phyloP scores from a whole-genome alignment of 23 tunicate genomes.

The Trididemnum clinides region DNA sequence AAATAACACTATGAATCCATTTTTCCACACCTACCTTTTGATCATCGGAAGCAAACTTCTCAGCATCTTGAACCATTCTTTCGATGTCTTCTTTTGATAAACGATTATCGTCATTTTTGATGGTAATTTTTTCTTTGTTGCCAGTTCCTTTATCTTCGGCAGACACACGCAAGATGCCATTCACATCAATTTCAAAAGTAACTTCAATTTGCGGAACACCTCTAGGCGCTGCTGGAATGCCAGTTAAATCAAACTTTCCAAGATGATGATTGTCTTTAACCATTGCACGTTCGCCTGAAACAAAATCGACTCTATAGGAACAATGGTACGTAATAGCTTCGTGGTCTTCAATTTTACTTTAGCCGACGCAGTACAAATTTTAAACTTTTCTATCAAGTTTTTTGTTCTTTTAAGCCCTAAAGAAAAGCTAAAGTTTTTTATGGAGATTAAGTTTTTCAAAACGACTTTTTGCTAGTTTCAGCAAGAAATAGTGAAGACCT shows the following conservation, averaged over 20 bases:
- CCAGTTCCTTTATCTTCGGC: constrained; percentile 91
- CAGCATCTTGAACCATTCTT: constrained; percentile 75
- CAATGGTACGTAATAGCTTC: background rate
- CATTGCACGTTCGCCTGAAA: constrained; percentile 73
- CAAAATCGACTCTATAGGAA: too few species aligned
- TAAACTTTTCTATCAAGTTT: background rate
- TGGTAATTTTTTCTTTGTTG: constrained; percentile 71
- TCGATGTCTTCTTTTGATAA: constrained; percentile 75
- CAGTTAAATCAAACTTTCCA: constrained; percentile 82
- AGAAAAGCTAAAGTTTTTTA: too few species aligned
- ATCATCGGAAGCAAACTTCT: constrained; percentile 71
- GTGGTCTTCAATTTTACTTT: background rate
- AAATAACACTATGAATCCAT: too few species aligned
- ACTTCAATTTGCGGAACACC: constrained; percentile 86
- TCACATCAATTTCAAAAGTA: constrained; percentile 80
- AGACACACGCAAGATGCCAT: constrained; percentile 75
- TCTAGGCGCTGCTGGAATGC: constrained; percentile 74
- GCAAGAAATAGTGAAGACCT: too few species aligned
- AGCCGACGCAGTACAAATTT: background rate
- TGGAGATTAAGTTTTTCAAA: too few species aligned
- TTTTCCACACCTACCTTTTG: too few species aligned
- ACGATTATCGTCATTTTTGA: constrained; percentile 66
- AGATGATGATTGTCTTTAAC: constrained; percentile 82
- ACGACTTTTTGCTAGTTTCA: too few species aligned
- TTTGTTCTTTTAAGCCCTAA: background rate